These are phyloP conservation scores for Myzus persicae DNA, from an alignment of 1,140 invertebrate genomes.

Conservation along the genomic window DNA sequence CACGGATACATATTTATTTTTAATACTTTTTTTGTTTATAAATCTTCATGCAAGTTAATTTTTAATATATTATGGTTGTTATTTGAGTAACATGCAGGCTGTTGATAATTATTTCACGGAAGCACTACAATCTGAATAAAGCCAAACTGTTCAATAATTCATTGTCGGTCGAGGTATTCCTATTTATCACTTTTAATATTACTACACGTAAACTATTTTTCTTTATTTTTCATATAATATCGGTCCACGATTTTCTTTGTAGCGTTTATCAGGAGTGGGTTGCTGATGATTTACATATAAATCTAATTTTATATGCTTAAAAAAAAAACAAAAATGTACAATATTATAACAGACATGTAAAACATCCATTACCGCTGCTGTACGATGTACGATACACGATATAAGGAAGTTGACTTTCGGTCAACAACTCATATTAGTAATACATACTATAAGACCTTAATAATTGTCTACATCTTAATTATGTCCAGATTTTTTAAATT, in stretches of 20 bases:
- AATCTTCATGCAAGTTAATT: background rate
- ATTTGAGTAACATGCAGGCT: background rate
- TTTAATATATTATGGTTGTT: background rate
- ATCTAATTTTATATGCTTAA: background rate
- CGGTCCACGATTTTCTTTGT: background rate
- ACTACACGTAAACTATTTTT: background rate
- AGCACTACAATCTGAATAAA: background rate
- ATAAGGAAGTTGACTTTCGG: background rate
- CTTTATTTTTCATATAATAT: background rate
- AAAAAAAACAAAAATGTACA: background rate
- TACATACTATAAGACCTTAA: too few relatives aligned
- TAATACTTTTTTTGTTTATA: background rate
- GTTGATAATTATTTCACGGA: background rate
- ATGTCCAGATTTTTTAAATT: too few relatives aligned
- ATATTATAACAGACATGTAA: background rate
- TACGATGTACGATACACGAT: too few relatives aligned
- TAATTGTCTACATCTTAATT: too few relatives aligned
- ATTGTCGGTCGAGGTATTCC: background rate
- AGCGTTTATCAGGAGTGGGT: background rate
- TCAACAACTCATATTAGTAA: background rate
- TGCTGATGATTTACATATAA: background rate
- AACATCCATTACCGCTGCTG: background rate
- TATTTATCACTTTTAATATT: background rate
- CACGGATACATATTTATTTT: background rate
- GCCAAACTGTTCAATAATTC: background rate